Percentiles rank a stretch among this genome's conserved stretches.
phyloP scores from a whole-genome alignment of 2,888 invertebrate species.

The Capitulum mitella region DNA sequence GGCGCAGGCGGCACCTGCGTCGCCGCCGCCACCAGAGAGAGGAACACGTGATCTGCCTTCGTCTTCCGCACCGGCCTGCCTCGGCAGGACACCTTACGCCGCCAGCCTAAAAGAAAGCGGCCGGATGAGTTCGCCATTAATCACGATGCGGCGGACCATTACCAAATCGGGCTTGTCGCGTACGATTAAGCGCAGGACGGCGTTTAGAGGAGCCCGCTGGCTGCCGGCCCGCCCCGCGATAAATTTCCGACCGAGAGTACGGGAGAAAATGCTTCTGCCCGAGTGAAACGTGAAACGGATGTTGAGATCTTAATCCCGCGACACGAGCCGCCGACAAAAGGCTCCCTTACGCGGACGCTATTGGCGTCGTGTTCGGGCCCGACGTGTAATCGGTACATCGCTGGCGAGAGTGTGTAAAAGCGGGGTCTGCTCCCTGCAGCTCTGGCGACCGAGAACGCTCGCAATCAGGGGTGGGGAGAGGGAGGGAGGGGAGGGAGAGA shows the following conservation, averaged over 20 bases:
- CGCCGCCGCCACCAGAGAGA: no score
- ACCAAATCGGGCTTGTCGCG: not conserved
- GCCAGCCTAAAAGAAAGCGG: conserved; percentile 36
- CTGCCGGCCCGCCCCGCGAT: not conserved
- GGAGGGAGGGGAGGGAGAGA: no score
- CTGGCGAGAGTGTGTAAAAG: not conserved
- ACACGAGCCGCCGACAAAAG: not conserved
- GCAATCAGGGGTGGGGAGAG: no score
- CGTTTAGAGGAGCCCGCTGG: not conserved
- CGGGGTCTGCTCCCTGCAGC: not conserved
- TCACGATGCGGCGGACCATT: not conserved
- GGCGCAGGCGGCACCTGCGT: no score
- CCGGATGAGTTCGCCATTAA: conserved; percentile 28
- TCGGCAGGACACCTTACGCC: not conserved
- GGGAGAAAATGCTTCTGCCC: not conserved
- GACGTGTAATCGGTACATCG: not conserved
- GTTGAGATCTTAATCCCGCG: not conserved
- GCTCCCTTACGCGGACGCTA: not conserved
- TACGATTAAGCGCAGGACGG: conserved; percentile 23
- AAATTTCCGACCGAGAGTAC: not conserved
- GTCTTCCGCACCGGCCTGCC: no score
- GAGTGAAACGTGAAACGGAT: not conserved
- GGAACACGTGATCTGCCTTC: no score
- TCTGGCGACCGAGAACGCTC: not conserved
- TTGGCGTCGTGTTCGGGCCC: not conserved